phyloP scores from a whole-genome alignment of 2,113 vertebrate genomes.

The Pseudorhombus dupliciocellatus region DNA sequence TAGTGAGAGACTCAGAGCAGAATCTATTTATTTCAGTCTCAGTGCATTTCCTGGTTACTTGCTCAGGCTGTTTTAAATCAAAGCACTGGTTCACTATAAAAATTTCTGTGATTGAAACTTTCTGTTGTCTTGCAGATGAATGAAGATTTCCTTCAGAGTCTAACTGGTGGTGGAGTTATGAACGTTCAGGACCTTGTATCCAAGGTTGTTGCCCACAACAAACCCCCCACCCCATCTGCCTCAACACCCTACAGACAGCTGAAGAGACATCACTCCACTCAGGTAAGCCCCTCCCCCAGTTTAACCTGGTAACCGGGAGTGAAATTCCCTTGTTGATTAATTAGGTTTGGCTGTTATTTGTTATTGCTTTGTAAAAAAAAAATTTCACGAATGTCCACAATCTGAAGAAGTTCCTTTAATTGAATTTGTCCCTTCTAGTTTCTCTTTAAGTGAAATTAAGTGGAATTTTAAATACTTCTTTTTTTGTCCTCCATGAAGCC shows the following conservation, averaged over 20 bases:
- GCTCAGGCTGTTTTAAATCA: no score
- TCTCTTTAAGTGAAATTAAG: not conserved
- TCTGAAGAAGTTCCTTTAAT: not conserved
- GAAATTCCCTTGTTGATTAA: constrained; percentile 3
- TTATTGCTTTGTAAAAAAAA: not conserved
- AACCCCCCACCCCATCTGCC: constrained; percentile 84
- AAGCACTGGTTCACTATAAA: no score
- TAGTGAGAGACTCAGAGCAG: not conserved
- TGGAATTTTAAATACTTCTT: not conserved
- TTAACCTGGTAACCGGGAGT: not conserved
- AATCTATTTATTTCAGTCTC: not conserved
- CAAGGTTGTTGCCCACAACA: constrained; percentile 82
- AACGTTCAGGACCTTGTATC: constrained; percentile 90
- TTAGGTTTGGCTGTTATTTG: not conserved
- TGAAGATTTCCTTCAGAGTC: constrained; percentile 82
- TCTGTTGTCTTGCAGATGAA: constrained; percentile 74
- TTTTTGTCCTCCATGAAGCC: constrained; percentile 74
- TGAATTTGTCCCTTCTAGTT: not conserved
- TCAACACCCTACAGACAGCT: constrained; percentile 94
- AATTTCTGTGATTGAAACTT: not conserved
- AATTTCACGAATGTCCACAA: not conserved
- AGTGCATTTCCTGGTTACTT: no score
- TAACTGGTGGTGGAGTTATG: constrained; percentile 83
- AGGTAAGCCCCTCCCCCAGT: constrained; percentile 77
- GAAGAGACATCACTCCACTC: constrained; percentile 92